These are phyloP conservation scores for Nannobrachium achirus DNA, from an alignment of 2,113 vertebrate genomes.

Conservation along the genomic window DNA sequence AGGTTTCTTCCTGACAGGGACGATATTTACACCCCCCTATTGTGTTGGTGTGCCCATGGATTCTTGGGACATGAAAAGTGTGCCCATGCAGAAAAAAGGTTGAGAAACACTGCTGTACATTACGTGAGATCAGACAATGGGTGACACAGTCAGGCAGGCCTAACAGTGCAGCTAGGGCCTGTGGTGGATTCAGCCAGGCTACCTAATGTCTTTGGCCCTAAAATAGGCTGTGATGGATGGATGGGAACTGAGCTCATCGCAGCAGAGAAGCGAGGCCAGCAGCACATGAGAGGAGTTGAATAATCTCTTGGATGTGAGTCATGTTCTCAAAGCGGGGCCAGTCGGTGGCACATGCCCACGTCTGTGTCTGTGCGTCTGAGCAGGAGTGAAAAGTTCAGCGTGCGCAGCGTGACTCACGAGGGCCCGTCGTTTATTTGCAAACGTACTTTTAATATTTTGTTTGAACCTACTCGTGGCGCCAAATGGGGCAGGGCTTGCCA, in stretches of 20 bases:
- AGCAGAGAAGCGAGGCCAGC: neutral
- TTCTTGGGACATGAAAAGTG: too few relatives aligned
- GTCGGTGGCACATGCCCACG: slow-evolving; percentile 29
- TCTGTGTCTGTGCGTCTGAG: slow-evolving; percentile 40
- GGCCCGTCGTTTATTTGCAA: slow-evolving; percentile 35
- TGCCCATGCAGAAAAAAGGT: too few relatives aligned
- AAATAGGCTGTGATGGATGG: slow-evolving; percentile 50
- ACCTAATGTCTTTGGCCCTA: slow-evolving; percentile 33
- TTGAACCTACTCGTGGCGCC: slow-evolving; percentile 45
- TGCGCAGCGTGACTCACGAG: slow-evolving; percentile 55
- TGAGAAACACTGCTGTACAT: too few relatives aligned
- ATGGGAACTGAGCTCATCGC: slow-evolving; percentile 35
- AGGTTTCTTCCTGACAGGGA: too few relatives aligned
- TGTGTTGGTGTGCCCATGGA: too few relatives aligned
- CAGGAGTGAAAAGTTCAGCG: slow-evolving; percentile 63
- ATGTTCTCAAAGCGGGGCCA: slow-evolving; percentile 26
- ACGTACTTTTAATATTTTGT: slow-evolving; percentile 42
- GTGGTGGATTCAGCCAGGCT: slow-evolving; percentile 9
- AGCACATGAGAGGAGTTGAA: slow-evolving; percentile 15
- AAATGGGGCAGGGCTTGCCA: slow-evolving; percentile 50
- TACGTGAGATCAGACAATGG: slow-evolving; percentile 22
- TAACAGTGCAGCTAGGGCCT: slow-evolving; percentile 13
- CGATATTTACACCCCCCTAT: too few relatives aligned
- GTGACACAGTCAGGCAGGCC: neutral
- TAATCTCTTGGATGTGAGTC: slow-evolving; percentile 22